These are phyloP conservation scores for Lypha dubia DNA, from an alignment of 2,888 invertebrate species.

Conservation along the genomic window DNA sequence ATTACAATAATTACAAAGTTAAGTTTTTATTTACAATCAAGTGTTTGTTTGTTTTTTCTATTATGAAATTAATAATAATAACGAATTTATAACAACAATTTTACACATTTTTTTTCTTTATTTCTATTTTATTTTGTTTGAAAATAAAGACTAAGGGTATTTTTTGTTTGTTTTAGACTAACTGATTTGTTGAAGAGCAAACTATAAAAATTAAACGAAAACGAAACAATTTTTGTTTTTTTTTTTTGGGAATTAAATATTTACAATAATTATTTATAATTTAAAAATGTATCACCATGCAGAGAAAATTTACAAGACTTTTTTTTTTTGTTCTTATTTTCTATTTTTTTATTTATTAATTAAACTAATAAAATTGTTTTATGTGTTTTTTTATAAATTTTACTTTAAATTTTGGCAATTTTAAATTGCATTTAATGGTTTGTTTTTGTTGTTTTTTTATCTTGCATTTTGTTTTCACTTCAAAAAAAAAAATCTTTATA, in stretches of 20 bases:
- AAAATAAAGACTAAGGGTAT: slow-evolving; percentile 38
- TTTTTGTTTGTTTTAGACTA: slow-evolving; percentile 36
- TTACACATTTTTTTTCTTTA: background rate
- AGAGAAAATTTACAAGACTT: slow-evolving; percentile 50
- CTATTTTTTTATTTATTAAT: slow-evolving; percentile 24
- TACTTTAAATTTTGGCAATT: slow-evolving; percentile 56
- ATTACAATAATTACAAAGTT: slow-evolving; percentile 63
- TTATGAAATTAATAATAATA: slow-evolving; percentile 40
- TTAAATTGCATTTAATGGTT: slow-evolving; percentile 55
- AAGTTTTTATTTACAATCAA: slow-evolving; percentile 18
- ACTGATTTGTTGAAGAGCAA: background rate
- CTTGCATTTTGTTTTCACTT: too few species aligned
- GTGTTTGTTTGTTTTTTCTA: too few species aligned
- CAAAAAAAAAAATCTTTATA: slow-evolving; percentile 39
- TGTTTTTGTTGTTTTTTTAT: background rate
- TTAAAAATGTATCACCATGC: slow-evolving; percentile 63
- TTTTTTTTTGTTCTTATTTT: slow-evolving; percentile 6
- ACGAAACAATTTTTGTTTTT: background rate
- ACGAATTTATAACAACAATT: slow-evolving; percentile 47
- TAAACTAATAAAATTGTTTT: slow-evolving; percentile 41
- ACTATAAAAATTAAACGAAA: slow-evolving; percentile 31
- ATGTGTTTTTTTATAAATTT: slow-evolving; percentile 20
- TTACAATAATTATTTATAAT: slow-evolving; percentile 56
- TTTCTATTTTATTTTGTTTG: background rate
- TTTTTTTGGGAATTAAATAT: slow-evolving; percentile 40